These are phyloP conservation scores for Ardeotis arabs DNA, from an alignment of 2,113 vertebrate species.

Conservation along the genomic window DNA sequence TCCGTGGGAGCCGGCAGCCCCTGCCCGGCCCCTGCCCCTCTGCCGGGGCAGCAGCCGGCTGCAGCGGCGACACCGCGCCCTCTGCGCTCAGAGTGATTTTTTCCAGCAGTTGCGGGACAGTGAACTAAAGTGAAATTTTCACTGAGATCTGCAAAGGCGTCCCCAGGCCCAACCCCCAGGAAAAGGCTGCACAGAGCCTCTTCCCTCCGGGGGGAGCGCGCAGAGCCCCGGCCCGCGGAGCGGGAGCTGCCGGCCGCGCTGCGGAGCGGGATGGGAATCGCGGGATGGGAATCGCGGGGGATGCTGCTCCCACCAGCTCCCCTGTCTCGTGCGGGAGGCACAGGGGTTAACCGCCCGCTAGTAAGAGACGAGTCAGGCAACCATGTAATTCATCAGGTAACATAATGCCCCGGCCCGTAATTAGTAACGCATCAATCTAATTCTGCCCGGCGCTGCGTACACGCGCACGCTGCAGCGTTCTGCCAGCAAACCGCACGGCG, in stretches of 20 bases:
- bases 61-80: not conserved
- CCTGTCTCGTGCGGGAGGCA: not conserved
- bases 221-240: not conserved
- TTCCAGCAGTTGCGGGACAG: accelerated
- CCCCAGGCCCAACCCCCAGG: accelerated
- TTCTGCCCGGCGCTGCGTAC: not conserved
- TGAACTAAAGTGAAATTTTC: accelerated
- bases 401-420: not conserved
- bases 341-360: not conserved
- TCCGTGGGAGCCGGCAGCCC: not conserved
- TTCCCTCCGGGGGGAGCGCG: accelerated
- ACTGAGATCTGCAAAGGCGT: not conserved
- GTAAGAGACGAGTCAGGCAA: not conserved
- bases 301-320: not conserved
- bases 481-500: accelerated
- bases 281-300: not conserved
- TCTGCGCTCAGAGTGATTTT: too few species aligned
- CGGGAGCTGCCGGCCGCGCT: too few species aligned
- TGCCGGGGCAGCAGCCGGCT: not conserved
- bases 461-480: accelerated
- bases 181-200: not conserved
- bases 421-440: slow-evolving; percentile 37
- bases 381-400: slow-evolving; percentile 23
- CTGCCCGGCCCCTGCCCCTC: not conserved
- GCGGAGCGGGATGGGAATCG: not conserved